phyloP scores from a whole-genome alignment of 2,888 invertebrate genomes.

The Metacarcinus magister region DNA sequence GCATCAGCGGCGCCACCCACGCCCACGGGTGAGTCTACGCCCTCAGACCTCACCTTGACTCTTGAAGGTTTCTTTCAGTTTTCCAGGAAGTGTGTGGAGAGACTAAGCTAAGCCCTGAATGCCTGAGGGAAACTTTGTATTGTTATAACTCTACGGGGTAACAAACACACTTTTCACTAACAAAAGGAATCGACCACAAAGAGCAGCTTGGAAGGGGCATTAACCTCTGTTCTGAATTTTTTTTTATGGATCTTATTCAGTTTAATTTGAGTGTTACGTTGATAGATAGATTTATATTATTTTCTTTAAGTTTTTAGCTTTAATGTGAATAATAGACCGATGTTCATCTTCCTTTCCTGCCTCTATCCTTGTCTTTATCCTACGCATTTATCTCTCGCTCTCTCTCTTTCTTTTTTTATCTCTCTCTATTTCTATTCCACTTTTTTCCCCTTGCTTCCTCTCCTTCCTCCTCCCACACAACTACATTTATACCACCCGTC shows the following conservation, averaged over 20 bases:
- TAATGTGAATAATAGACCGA: background rate
- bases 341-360: background rate
- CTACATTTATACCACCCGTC: background rate
- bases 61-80: background rate
- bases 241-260: too few species aligned
- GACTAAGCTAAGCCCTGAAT: background rate
- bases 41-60: background rate
- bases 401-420: background rate
- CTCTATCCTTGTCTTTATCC: background rate
- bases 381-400: background rate
- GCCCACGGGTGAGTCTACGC: slow-evolving; percentile 42
- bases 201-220: background rate
- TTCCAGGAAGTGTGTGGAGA: background rate
- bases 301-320: background rate
- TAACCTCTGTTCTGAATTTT: too few species aligned
- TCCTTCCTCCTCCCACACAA: background rate
- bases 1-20: slow-evolving; percentile 9
- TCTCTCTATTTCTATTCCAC: background rate
- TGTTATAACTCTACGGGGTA: background rate
- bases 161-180: background rate
- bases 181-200: background rate
- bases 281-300: too few species aligned
- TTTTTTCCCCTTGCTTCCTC: background rate
- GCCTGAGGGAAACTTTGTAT: background rate
- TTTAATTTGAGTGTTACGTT: too few species aligned